Base-by-base conservation (phyloP, 2,797 vertebrate genomes). In the Chelon auratus region DNA sequence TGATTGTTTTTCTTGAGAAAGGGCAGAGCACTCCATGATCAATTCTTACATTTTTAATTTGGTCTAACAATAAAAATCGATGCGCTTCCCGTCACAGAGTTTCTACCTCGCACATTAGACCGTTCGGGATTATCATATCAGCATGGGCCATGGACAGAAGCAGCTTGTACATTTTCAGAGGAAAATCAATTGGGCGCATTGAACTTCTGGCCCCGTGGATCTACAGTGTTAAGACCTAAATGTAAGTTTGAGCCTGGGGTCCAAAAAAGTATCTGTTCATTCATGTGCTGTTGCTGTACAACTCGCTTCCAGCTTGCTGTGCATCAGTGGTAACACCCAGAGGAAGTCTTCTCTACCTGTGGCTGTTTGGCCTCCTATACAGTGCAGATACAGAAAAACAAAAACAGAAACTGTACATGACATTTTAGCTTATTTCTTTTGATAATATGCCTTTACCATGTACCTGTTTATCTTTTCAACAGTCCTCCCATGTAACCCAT, bases 141-240 rank as follows among this genome's bases (percentile, higher is more conserved):
- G 68, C 33, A 37, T 58, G 51, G 26, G 24, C 45, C 54, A 37
- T 40, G 78, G 52, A 69, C 61, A 61, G 70, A 74, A 75, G 70
- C 9, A 59, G 50, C 62, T 50, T 66, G 72, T 79, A 71, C 6
- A 68, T 82, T 83, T 80, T 68, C 64, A 64, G 53, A 52, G 36
- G 48, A 51, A 84, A 86, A 84, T 82, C 80, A 75, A 73, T 80
- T 68, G 26, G 55, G 45, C 42, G 67, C 59, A 78, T 66, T 62
- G 68, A 77, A 74, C 42, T 75, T 80, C 78, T 54, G 75, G 70
- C 22, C 56, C 76, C 73, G 75, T 73, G 62, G 37, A 65, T 67
- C 36, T 45, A 54, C 39, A 37, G 40, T 54, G 58, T 52, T 55
- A 74, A 81, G 22, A 75, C 43, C 5, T 33, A 52, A 68, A 69